Conservation (phyloP, 2,888 invertebrate species). For the Charanyca ferruginea region DNA sequence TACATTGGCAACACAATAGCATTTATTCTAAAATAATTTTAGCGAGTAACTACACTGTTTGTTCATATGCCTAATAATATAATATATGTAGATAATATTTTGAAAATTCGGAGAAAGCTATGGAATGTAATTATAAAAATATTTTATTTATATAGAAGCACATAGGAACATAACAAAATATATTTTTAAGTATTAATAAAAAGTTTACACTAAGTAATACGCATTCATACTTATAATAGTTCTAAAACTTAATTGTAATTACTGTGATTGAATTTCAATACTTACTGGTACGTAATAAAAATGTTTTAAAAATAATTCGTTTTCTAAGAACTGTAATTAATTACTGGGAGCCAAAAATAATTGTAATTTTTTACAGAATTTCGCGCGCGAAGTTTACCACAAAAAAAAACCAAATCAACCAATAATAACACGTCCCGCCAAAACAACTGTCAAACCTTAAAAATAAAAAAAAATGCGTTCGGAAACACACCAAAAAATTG, state of each 20-base stretch:
- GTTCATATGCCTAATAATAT: background rate
- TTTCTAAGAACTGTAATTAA: background rate
- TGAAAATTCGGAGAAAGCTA: conserved; percentile 22
- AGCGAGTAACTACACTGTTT: conserved; percentile 5
- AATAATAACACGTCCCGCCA: conserved; percentile 44
- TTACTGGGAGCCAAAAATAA: background rate
- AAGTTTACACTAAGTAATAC: background rate
- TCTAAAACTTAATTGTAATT: background rate
- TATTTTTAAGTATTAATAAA: conserved; percentile 13
- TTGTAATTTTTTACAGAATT: background rate
- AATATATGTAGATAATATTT: background rate
- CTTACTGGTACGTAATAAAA: background rate
- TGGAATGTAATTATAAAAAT: conserved; percentile 9
- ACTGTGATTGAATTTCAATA: background rate
- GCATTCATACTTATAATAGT: background rate
- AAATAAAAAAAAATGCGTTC: conserved; percentile 34
- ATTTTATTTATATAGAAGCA: conserved; percentile 12
- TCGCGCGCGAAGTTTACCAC: conserved; percentile 2
- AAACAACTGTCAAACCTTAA: conserved; percentile 55
- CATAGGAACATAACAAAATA: background rate
- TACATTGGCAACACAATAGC: conserved; percentile 45
- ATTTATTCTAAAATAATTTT: conserved; percentile 20
- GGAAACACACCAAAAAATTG: conserved; percentile 34
- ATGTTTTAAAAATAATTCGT: conserved; percentile 12
- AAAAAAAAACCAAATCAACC: conserved; percentile 13